Base-by-base conservation (phyloP, 2,113 vertebrate species). In the Mesitornis unicolor region DNA sequence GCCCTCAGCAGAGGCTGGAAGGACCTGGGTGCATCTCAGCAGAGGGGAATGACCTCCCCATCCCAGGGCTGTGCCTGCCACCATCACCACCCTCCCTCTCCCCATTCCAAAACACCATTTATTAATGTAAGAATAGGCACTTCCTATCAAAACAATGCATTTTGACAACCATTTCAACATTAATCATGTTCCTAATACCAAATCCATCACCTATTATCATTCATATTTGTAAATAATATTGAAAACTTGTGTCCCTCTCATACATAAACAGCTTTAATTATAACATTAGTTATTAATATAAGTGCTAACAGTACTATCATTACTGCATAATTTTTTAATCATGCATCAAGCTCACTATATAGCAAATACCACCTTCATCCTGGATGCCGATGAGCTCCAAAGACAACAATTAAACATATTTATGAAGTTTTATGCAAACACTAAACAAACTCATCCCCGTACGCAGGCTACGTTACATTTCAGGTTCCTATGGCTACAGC, bases 391-490 rank as follows among this genome's bases (percentile, higher is more conserved):
- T 57, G 47, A 75, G 73, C 33, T 59, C 35, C 59, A 29, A 50
- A 80, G 33, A 45, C 0, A 10, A 60, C 45, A 70, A 64, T 84
- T 73, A 47, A 33, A 19, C 31, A 24, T 7, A 26, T 75, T 64
- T 69, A 64, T 57, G 48, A 38, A 74, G 19, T 69, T 80, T 69
- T 45, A 84, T 29, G 22, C 65, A 24, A 60, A 69, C 61, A 56
- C 4, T n/a, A 13, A 54, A 7, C 33, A 42, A 87, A 64, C 43
- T 22, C 71, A 25, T 53, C 47, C 33, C 73, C 35, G 4, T 7
- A 18, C 12, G 9, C 43, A 19, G 2, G 1, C 19, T 12, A 15
- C 2, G 0, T 16, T 54, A 33, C 42, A 10, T 29, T 48, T 45
- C 21, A 24, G 42, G 75, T 56, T 63, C 57, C 68, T 16, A 6